Base-by-base conservation (phyloP, 2,113 vertebrate species). In the Oenanthe melanoleuca region DNA sequence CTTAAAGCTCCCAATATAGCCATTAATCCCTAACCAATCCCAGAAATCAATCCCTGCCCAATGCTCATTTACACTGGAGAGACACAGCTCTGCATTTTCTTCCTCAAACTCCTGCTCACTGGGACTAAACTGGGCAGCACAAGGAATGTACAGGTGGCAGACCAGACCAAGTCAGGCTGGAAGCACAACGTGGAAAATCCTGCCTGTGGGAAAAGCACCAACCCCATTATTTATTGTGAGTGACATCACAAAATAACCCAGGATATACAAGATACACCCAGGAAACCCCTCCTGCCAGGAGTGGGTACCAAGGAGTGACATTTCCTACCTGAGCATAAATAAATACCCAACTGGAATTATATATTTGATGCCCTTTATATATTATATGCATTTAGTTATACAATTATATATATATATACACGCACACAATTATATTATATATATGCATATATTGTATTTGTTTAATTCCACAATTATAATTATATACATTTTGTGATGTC, bases 181-280 rank as follows among this genome's bases (percentile, higher is more conserved):
- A 86, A 18, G n/a, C 42, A 42, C 42, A 26, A 14, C 0, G 2
- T 19, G 72, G 56, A 70, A 79, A 78, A 40, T 23, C 20, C 45
- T 40, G 56, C 12, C 47, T 49, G 40, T 8, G 12, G 45, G 33
- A 64, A 75, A 33, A 75, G n/a, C 55, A 80, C 20, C 37, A 49
- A 0, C 4, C 45, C 47, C 49, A 5, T 33, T 38, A 63, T 9
- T 49, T 47, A 90, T 70, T 22, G 34, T 1, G 5, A 50, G 53
- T 13, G 10, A 29, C 69, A 63, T 8, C 44, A 47, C 44, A 33
- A 21, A 67, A 74, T 2, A 61, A 71, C 5, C 21, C 61, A 74
- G 52, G 45, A 69, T 45, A 6, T 9, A 2, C 0, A 4, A 52
- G 5, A n/a, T 25, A 1, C 2, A 24, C 1, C 4, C 22, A 65